Evolutionary conservation across 2,797 vertebrate genomes (phyloP), one percentile per base, ranked within the genome.

Genomic region (Odontamblyopus lacepedii): DNA sequence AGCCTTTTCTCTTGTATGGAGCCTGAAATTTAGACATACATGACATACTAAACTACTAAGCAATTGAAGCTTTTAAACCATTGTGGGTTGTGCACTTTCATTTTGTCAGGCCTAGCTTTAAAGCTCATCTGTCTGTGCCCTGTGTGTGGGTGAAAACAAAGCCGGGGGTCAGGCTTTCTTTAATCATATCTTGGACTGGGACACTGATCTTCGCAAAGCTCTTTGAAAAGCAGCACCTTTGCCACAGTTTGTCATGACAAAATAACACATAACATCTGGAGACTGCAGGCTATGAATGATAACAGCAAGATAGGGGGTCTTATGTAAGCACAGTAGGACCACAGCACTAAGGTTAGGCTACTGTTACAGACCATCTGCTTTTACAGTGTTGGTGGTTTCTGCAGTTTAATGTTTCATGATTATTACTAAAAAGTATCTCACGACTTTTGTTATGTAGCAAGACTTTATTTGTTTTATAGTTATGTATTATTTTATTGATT

Each of bases 81-180:
- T 16, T 74, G 27, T 30, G 26, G 12, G 13, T 16, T 5, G 35
- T 38, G 35, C 69, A 19, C 74, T 76, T 29, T 50, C 12, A 23
- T 32, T 76, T 27, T 12, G 29, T 72, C 23, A 32, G 80, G 65
- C 69, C 57, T 71, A n/a, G 19, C 41, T 13, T 63, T 12, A 64
- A 23, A 15, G 8, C 11, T 29, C 27, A 19, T 51, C 15, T 66
- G 27, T 64, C 63, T 63, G 48, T 16, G 12, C 64, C 76, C 63
- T 73, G 73, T 74, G 35, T 44, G 35, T 63, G 35, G 61, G 61
- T 23, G 75, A 88, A 90, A 90, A 88, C 84, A 88, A 91, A 89
- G 68, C 85, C 53, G 60, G 64, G 27, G 66, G 67, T 70, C 73
- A 69, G 60, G 77, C 82, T 75, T 44, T 61, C 55, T 71, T 57